phyloP scores from a whole-genome alignment of 2,888 invertebrate species.

The Heteromyza rotundicornis region DNA sequence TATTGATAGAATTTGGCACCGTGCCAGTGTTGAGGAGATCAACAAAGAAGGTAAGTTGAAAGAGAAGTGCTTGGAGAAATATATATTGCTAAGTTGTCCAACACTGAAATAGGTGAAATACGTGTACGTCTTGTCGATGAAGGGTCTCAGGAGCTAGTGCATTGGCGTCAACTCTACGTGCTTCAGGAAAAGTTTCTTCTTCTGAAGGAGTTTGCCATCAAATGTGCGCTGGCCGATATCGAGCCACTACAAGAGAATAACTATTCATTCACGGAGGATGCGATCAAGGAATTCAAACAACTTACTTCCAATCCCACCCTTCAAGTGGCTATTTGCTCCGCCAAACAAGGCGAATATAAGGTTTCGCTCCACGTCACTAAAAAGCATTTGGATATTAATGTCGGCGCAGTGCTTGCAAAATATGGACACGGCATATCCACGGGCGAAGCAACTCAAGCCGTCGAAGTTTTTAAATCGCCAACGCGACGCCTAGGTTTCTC shows the following conservation, averaged over 20 bases:
- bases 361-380: slow-evolving; percentile 62
- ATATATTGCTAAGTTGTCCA: neutral
- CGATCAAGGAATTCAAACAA: slow-evolving; percentile 57
- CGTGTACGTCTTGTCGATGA: slow-evolving; percentile 65
- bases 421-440: slow-evolving; percentile 64
- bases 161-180: slow-evolving; percentile 63
- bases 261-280: slow-evolving; percentile 58
- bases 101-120: slow-evolving; percentile 36
- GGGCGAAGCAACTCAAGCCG: slow-evolving; percentile 52
- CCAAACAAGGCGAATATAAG: slow-evolving; percentile 42
- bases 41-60: slow-evolving; percentile 40
- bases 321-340: slow-evolving; percentile 56
- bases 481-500: slow-evolving; percentile 6
- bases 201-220: slow-evolving; percentile 43
- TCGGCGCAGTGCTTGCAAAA: slow-evolving; percentile 66
- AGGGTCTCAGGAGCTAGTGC: slow-evolving; percentile 67
- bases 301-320: slow-evolving; percentile 54
- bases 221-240: slow-evolving; percentile 61
- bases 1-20: slow-evolving; percentile 47
- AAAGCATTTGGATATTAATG: slow-evolving; percentile 59
- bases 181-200: slow-evolving; percentile 56
- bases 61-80: neutral
- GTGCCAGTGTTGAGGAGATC: slow-evolving; percentile 48
- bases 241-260: slow-evolving; percentile 55
- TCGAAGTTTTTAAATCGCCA: slow-evolving; percentile 25